Percentiles rank a stretch among this genome's conserved stretches.
Evolutionary conservation across 2,888 invertebrate genomes (phyloP).

Genomic region (Imbricaverruca yamaguchii): DNA sequence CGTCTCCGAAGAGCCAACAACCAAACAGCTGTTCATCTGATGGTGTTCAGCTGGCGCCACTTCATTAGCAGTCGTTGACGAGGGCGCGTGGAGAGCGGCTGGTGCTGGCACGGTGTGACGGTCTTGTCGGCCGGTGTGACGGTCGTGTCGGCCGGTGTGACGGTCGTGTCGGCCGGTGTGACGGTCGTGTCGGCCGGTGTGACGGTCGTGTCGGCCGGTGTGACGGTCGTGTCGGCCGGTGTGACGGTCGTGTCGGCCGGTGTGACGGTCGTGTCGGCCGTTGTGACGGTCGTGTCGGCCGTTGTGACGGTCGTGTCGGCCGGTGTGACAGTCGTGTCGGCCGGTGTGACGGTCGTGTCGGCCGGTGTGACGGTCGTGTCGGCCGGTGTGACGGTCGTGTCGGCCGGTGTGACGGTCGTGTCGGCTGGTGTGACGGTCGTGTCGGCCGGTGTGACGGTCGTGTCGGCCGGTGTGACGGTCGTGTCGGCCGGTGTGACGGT

Average conservation of each 20-base stretch:
- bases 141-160: not conserved
- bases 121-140: not conserved
- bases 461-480: not conserved
- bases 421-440: not conserved
- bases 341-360: not conserved
- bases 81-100: not conserved
- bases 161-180: not conserved
- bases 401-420: not conserved
- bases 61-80: not conserved
- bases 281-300: not conserved
- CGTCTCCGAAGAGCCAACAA: no score
- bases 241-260: not conserved
- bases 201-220: not conserved
- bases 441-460: not conserved
- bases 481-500: not conserved
- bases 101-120: not conserved
- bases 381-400: not conserved
- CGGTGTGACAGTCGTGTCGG: not conserved
- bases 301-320: not conserved
- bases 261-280: not conserved
- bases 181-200: not conserved
- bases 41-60: no score
- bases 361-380: not conserved
- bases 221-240: not conserved
- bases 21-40: no score